Evolutionary conservation across 2,113 vertebrate genomes (phyloP).

Genomic region (Apteryx owenii): DNA sequence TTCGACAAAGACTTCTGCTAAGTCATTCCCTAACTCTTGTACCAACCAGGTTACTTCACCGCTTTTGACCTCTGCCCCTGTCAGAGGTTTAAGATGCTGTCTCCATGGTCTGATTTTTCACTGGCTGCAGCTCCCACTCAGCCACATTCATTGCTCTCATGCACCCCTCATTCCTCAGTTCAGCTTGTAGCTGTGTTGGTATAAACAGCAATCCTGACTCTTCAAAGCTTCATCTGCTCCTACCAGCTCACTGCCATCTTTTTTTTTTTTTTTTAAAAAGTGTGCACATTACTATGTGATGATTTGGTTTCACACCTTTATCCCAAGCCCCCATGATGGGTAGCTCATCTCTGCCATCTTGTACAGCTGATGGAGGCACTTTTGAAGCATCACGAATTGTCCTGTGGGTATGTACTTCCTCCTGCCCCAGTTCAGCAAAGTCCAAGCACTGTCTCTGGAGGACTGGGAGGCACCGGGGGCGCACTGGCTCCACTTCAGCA

Average conservation of each 20-base stretch:
- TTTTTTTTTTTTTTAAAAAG: too few relatives aligned
- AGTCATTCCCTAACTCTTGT: background rate
- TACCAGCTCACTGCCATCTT: too few relatives aligned
- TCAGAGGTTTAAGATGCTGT: background rate
- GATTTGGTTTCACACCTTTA: too few relatives aligned
- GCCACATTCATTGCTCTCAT: background rate
- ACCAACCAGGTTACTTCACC: background rate
- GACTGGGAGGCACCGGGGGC: too few relatives aligned
- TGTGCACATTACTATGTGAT: too few relatives aligned
- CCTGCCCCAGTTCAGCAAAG: too few relatives aligned
- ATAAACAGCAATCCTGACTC: background rate
- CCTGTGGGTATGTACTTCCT: too few relatives aligned
- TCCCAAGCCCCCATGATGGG: too few relatives aligned
- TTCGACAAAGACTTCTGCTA: background rate
- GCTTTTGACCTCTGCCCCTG: background rate
- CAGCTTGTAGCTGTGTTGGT: background rate
- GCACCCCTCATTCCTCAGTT: background rate
- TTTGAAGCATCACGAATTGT: too few relatives aligned
- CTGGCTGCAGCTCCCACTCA: background rate
- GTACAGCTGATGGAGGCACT: too few relatives aligned
- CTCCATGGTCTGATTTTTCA: fast-evolving
- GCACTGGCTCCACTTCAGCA: background rate
- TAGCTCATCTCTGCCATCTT: too few relatives aligned
- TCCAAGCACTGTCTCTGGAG: too few relatives aligned
- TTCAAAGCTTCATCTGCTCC: background rate